Base-by-base conservation (phyloP, 1,140 invertebrate species). In the Brachionus calyciflorus region DNA sequence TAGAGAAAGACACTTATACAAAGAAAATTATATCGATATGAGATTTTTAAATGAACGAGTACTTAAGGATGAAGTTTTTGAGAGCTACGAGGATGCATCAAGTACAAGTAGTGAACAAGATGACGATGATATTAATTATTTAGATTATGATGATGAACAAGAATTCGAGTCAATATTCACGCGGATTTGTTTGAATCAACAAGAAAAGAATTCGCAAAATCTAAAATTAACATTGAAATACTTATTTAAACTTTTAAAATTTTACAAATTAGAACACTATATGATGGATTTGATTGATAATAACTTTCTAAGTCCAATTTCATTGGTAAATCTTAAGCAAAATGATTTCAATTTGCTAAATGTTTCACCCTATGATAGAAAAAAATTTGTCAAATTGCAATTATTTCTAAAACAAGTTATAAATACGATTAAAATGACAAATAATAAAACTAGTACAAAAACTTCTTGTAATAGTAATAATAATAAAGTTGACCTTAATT, bases 371-470 rank as follows among this genome's bases (percentile, higher is more conserved):
- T 65, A 65, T 44, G 60, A 65, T 24, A 65, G 44, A 44, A 65
- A 65, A 65, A 65, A 65, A 24, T 65, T 65, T 65, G 12, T 65
- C 9, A 65, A 65, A 65, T 21, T 65, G 21, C 60, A 65, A 65
- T 65, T 44, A 44, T 65, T 65, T 65, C 44, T 65, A 44, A 65
- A 65, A 41, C 60, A 65, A 65, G 60, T 65, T 65, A 44, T 44
- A 41, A 65, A 28, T 44, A 65, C 33, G 24, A 65, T 44, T 44
- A 65, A 65, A 65, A 41, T 19, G 37, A 65, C 37, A 65, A 44
- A 21, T 44, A 46, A 5, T 3, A 10, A 10, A 46, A 46, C 44
- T 7, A 46, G 2, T 5, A 46, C 9, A 7, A 65, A 65, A 44
- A 26, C 4, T 9, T 44, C 19, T 65, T 44, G 33, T 41, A 24